Evolutionary conservation across 2,888 invertebrate species (phyloP).

Genomic region (Agriotes lineatus): DNA sequence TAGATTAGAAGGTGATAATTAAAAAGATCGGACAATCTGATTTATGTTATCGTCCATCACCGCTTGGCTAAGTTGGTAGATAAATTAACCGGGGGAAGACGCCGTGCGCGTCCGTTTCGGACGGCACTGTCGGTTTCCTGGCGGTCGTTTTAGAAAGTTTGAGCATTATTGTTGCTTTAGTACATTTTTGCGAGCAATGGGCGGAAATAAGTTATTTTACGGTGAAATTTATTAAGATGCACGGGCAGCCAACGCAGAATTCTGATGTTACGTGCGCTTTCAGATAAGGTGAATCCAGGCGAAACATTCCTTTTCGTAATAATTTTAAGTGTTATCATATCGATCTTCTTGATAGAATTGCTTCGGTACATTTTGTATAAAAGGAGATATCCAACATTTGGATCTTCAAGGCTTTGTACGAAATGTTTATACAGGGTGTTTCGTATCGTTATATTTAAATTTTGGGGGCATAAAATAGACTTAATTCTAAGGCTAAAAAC

Average conservation of each 20-base stretch:
- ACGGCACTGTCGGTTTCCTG: slow-evolving; percentile 3
- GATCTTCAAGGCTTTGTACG: too few relatives aligned
- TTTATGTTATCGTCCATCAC: slow-evolving; percentile 24
- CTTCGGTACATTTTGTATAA: too few relatives aligned
- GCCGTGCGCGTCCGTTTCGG: not conserved
- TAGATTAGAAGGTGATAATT: slow-evolving; percentile 23
- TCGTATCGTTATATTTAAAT: too few relatives aligned
- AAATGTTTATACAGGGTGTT: too few relatives aligned
- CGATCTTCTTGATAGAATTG: too few relatives aligned
- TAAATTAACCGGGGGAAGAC: not conserved
- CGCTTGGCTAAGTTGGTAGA: slow-evolving; percentile 7
- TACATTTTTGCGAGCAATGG: slow-evolving; percentile 18
- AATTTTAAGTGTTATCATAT: too few relatives aligned
- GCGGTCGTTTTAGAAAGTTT: slow-evolving; percentile 21
- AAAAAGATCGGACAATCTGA: slow-evolving; percentile 22
- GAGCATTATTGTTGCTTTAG: slow-evolving; percentile 18
- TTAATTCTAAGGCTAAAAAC: too few relatives aligned
- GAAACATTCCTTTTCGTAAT: too few relatives aligned
- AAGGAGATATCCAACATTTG: too few relatives aligned
- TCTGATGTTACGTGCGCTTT: slow-evolving; percentile 6
- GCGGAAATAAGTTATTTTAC: slow-evolving; percentile 25
- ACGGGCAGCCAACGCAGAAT: slow-evolving; percentile 9
- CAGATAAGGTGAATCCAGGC: slow-evolving; percentile 2
- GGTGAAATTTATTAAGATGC: slow-evolving; percentile 22
- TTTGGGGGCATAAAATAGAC: too few relatives aligned